These are phyloP conservation scores for Myzus persicae DNA, from an alignment of 1,140 invertebrate genomes.

Conservation along the genomic window DNA sequence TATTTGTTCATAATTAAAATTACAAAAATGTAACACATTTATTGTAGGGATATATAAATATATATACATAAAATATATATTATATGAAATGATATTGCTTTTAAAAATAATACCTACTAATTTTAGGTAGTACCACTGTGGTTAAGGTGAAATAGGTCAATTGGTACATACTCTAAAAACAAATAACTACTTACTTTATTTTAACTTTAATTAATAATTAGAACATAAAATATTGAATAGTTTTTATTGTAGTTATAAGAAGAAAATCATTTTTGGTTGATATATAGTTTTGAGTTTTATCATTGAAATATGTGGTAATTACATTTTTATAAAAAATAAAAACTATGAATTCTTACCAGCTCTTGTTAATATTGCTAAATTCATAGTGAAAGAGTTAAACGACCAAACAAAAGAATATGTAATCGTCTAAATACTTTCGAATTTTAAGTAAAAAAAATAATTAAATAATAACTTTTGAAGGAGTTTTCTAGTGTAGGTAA, in stretches of 20 bases:
- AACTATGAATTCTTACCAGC: neutral
- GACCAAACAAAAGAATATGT: neutral
- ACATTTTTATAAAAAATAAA: neutral
- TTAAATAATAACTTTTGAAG: neutral
- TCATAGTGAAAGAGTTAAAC: neutral
- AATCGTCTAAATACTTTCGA: neutral
- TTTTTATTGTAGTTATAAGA: neutral
- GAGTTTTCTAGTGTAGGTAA: neutral
- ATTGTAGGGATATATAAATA: neutral
- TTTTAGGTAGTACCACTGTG: neutral
- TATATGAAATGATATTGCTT: neutral
- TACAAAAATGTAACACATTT: neutral
- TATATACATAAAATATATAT: neutral
- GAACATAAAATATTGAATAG: neutral
- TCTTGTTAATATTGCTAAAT: constrained; percentile 17
- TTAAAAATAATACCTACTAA: neutral
- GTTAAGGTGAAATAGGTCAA: neutral
- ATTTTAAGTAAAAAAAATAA: neutral
- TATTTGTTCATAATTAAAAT: neutral
- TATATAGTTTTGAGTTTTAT: neutral
- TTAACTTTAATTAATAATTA: neutral
- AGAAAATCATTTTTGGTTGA: neutral
- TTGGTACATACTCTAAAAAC: neutral
- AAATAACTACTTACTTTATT: neutral
- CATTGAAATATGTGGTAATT: neutral